Base-by-base conservation (phyloP, 53 echinoderm and acorn worm genomes). In the Paracentrotus lividus region DNA sequence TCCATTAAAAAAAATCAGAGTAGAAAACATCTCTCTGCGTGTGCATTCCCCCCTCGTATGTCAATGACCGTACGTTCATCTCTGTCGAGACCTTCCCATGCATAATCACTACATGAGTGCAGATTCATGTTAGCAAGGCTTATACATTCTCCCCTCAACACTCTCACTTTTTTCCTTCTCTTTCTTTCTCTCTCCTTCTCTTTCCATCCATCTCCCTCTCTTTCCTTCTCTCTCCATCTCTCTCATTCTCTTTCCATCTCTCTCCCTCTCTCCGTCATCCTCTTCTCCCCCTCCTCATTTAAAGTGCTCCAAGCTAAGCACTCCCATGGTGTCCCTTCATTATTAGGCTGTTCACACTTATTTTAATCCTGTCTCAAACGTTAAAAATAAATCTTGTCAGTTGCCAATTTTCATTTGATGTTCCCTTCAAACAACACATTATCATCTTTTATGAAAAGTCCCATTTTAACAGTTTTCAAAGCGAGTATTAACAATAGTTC, bases 11-110 rank as follows among this genome's bases (percentile, higher is more conserved):
- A n/a, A n/a, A 81, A 47, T 81, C 47, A 4, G 27, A 81, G 81
- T n/a, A 47, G 47, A 57, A 81, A n/a, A 47, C 44, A 81, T 47
- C 81, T 9, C 81, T 13, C n/a, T 78, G 45, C 23, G 47, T 89
- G 89, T 45, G 49, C 90, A 67, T 45, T 90, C 45, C 47, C 90
- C 69, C 67, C 44, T 69, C 69, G 29, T 51, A 53, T 90, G 90
- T 90, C 90, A 90, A 90, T 72, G 90, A 90, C 90, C 90, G 90
- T 31, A 21, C 90, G 90, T 89, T 89, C 89, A 64, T 59, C 60
- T 59, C 42, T 42, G 24, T 12, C 64, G 40, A 65, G 49, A 47
- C 90, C 53, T 44, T 51, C 2, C n/a, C 53, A 1, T 49, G 90
- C 90, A 90, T 90, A 52, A 68, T 90, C 33, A 90, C 51, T 18